phyloP scores from a whole-genome alignment of 1,140 invertebrate species.

The Pseudomyrmex dendroicus region DNA sequence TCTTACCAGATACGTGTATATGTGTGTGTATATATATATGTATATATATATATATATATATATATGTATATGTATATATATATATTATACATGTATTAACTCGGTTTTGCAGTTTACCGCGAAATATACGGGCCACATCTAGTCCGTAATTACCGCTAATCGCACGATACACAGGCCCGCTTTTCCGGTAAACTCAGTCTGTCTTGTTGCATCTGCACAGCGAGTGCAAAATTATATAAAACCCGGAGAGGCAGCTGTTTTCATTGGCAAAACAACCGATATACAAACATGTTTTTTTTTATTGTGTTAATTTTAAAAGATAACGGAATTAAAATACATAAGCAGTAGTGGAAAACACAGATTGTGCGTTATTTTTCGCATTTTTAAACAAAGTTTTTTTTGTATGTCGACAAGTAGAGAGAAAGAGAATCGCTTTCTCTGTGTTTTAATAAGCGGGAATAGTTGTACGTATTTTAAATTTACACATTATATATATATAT shows the following conservation, averaged over 20 bases:
- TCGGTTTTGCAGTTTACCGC: neutral
- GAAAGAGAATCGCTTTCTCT: neutral
- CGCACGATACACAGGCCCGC: neutral
- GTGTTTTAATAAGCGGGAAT: neutral
- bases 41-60: no score
- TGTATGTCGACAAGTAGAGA: neutral
- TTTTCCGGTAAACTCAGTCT: neutral
- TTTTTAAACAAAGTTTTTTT: no score
- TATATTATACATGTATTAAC: slow-evolving; percentile 10
- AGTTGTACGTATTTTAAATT: neutral
- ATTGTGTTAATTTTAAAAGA: no score
- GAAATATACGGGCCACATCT: neutral
- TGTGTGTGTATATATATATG: neutral
- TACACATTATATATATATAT: neutral
- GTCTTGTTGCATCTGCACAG: neutral
- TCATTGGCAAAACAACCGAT: neutral
- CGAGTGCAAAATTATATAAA: neutral
- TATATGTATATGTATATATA: no score
- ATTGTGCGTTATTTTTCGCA: no score
- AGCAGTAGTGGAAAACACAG: no score
- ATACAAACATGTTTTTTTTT: neutral
- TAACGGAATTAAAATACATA: no score
- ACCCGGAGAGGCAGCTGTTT: neutral
- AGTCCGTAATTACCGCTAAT: slow-evolving; percentile 12
- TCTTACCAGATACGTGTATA: neutral